phyloP scores from a whole-genome alignment of 35 echinoderm and acorn worm species.

The Lytechinus pictus region DNA sequence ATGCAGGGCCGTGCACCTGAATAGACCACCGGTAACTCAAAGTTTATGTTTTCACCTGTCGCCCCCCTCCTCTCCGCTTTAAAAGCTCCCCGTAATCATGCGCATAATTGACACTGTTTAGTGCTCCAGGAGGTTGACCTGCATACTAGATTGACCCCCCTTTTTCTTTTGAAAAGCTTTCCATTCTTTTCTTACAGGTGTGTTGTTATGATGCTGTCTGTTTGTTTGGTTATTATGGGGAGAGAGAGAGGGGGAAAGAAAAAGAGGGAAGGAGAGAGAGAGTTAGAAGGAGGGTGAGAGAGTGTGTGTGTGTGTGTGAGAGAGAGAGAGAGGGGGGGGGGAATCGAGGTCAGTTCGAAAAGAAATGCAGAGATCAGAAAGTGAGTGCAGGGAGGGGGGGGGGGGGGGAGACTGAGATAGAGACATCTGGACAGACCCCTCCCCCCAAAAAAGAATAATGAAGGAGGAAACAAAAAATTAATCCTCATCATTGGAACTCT shows the following conservation, averaged over 20 bases:
- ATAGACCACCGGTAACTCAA: neutral
- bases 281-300: neutral
- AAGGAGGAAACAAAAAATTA: too few species aligned
- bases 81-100: neutral
- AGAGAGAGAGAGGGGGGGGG: neutral
- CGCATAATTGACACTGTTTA: conserved; percentile 1
- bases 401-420: neutral
- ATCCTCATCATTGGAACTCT: too few species aligned
- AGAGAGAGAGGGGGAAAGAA: neutral
- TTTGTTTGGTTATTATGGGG: neutral
- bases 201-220: neutral
- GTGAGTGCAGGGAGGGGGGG: neutral
- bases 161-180: neutral
- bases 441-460: too few species aligned
- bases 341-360: neutral
- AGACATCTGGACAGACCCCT: neutral
- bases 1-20: neutral
- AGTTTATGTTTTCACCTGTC: conserved; percentile 6
- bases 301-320: neutral
- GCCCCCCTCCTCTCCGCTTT: neutral
- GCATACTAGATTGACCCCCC: neutral
- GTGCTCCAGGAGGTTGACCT: neutral
- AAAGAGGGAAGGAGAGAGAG: neutral
- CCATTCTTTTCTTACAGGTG: neutral
- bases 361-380: neutral